These are phyloP conservation scores for Cancer borealis DNA, from an alignment of 2,888 invertebrate species.

Conservation along the genomic window DNA sequence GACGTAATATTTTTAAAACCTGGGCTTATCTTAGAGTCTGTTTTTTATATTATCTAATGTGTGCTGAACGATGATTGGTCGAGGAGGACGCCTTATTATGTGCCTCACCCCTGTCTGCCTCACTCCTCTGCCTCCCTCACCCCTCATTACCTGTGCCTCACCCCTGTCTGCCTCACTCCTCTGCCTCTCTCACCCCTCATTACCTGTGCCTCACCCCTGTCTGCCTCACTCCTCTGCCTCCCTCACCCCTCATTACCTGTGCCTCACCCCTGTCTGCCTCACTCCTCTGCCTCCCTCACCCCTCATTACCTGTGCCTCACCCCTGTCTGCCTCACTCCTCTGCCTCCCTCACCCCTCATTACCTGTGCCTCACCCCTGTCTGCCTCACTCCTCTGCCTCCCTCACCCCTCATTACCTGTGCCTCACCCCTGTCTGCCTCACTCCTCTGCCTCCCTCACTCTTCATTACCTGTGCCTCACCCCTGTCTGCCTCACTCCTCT, in stretches of 20 bases:
- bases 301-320: neutral
- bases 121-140: neutral
- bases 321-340: too few relatives aligned
- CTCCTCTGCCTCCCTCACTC: neutral
- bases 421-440: too few relatives aligned
- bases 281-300: neutral
- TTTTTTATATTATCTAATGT: constrained; percentile 50
- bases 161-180: neutral
- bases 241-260: neutral
- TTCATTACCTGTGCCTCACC: neutral
- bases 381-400: neutral
- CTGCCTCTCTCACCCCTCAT: neutral
- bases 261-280: neutral
- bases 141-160: neutral
- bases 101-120: neutral
- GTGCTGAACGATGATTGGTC: constrained; percentile 43
- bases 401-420: too few relatives aligned
- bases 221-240: neutral
- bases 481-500: neutral
- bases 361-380: neutral
- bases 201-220: neutral
- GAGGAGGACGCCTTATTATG: constrained; percentile 14
- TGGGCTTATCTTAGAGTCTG: constrained; percentile 48
- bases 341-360: neutral
- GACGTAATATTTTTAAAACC: constrained; percentile 57